Evolutionary conservation across 1,140 invertebrate species (phyloP), one percentile per base, ranked within the genome.

Genomic region (Drosophila prosaltans): DNA sequence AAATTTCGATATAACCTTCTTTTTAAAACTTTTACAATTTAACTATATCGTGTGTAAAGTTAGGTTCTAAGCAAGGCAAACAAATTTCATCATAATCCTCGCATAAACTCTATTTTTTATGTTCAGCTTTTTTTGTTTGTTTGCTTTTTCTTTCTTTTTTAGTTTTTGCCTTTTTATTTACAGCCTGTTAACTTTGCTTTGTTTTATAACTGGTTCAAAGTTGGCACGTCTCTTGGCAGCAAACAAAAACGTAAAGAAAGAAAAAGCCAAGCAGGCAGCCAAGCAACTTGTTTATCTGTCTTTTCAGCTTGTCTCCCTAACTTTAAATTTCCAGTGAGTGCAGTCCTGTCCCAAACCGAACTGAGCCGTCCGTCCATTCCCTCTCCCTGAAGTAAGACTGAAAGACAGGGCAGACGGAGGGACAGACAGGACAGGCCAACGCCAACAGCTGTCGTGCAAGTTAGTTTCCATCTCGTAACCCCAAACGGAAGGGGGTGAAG

Each of bases 131-230:
- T 61, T 57, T 65, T 43, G 26, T 51, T 48, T 21, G 8, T 51
- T 51, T 24, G 6, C 16, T 10, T 48, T 21, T 48, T 26, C 32
- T 36, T 36, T 36, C 4, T 4, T 30, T 30, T 30, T 2, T 4
- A 16, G 16, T 0, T 30, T 4, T 30, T 59, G 59, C 41, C 48
- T 59, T 65, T 84, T 77, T 80, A 81, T 80, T 73, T 83, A 74
- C 51, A 51, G 68, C 65, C 64, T 80, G 77, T 64, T 67, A 62
- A 64, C 70, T 60, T 66, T 74, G 83, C 75, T 78, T 89, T 86
- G 81, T 82, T 89, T 88, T 82, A 82, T 77, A 86, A 86, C 83
- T 86, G 80, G 84, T 88, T 83, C 84, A 86, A 89, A 88, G 78
- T 80, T 83, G 77, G 83, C 83, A 86, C 83, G 83, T 83, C 83